Evolutionary conservation across 2,888 invertebrate genomes (phyloP), one percentile per base, ranked within the genome.

Genomic region (Drosophila maculinotata): DNA sequence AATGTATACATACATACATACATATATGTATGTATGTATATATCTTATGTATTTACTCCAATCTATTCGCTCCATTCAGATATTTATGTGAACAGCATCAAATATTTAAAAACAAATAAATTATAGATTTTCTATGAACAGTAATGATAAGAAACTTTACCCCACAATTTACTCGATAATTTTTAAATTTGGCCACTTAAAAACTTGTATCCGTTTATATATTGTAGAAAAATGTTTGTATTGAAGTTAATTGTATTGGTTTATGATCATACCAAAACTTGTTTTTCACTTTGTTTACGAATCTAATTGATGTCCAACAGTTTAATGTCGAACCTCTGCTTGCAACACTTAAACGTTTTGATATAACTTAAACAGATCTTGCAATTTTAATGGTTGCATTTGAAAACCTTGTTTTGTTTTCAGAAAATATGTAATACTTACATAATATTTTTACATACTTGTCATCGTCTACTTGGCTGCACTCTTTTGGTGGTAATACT

Each of bases 21-120:
- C 23, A 23, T 17, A 17, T 28, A 36, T 38, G 33, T 28, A 48
- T 41, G 47, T 15, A n/a, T 10, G 41, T 28, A 20, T 14, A 26
- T 47, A 30, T 35, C 51, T 28, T 36, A 39, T 42, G 14, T 36
- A 39, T 45, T 38, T 20, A 10, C 33, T 25, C 20, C 20, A 4
- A 2, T 20, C 20, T n/a, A n/a, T n/a, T n/a, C n/a, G n/a, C n/a
- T n/a, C n/a, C n/a, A n/a, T n/a, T n/a, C n/a, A n/a, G n/a, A n/a
- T n/a, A n/a, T n/a, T n/a, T n/a, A n/a, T n/a, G n/a, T n/a, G n/a
- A n/a, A n/a, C n/a, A n/a, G n/a, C n/a, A n/a, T n/a, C n/a, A n/a
- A n/a, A n/a, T n/a, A n/a, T n/a, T n/a, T n/a, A 49, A 12, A 15
- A 20, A 47, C 23, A 15, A 14, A 25, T 25, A 14, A 14, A 48